Percentiles rank a stretch among this genome's conserved stretches.
phyloP scores from a whole-genome alignment of 2,113 vertebrate species.

The Ophiodon elongatus region DNA sequence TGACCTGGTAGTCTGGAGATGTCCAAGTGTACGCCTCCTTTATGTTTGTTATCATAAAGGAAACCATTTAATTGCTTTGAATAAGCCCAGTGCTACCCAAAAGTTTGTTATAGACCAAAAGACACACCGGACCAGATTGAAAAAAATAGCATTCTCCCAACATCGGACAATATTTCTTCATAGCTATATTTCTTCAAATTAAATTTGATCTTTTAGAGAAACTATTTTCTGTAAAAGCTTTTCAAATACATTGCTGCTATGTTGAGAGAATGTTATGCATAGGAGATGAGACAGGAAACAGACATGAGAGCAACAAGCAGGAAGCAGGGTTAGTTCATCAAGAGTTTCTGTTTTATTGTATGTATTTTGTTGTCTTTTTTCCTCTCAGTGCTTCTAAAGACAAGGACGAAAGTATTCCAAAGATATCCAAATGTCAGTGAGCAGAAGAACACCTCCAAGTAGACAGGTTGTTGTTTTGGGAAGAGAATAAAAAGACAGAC shows the following conservation, averaged over 20 bases:
- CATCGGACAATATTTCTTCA: slow-evolving; percentile 27
- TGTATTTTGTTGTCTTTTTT: slow-evolving; percentile 75
- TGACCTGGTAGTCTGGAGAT: slow-evolving; percentile 2
- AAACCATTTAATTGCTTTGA: slow-evolving; percentile 42
- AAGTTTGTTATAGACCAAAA: slow-evolving; percentile 34
- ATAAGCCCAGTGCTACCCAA: slow-evolving; percentile 51
- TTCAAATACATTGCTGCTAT: slow-evolving; percentile 21
- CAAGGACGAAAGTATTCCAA: slow-evolving; percentile 77
- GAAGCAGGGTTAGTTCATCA: slow-evolving; percentile 77
- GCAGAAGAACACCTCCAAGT: slow-evolving; percentile 74
- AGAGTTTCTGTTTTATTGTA: slow-evolving; percentile 84
- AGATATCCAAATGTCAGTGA: slow-evolving; percentile 76
- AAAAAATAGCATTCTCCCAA: slow-evolving; percentile 59
- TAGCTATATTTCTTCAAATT: neutral
- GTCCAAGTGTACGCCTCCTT: slow-evolving; percentile 1
- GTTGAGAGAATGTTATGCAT: slow-evolving; percentile 54
- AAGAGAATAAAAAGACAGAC: slow-evolving; percentile 72
- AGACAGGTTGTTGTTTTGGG: slow-evolving; percentile 56
- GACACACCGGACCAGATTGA: slow-evolving; percentile 25
- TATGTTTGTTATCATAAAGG: neutral
- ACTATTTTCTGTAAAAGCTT: neutral
- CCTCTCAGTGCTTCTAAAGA: slow-evolving; percentile 84
- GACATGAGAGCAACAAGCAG: slow-evolving; percentile 70
- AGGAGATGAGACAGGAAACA: slow-evolving; percentile 53
- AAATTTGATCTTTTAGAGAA: neutral